Percentiles rank a stretch among this genome's conserved stretches.
phyloP scores from a whole-genome alignment of 2,113 vertebrate genomes.

The Malurus cyaneus region DNA sequence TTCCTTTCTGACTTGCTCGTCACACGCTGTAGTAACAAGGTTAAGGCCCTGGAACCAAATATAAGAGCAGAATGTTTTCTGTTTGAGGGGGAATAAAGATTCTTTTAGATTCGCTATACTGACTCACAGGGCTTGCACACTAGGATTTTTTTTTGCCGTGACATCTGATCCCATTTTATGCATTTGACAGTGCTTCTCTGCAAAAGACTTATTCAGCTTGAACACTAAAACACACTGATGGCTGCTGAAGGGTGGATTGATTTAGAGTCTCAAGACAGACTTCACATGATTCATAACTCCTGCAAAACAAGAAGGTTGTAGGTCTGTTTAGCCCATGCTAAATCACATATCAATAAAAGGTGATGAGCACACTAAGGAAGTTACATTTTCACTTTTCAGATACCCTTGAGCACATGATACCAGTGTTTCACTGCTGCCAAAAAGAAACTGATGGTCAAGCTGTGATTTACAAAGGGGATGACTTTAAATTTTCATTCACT shows the following conservation, averaged over 20 bases:
- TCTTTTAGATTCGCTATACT: not conserved
- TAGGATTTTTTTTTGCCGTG: not conserved
- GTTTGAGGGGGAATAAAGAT: not conserved
- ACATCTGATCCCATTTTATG: conserved; percentile 16
- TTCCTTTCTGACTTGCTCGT: not conserved
- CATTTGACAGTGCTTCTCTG: not conserved
- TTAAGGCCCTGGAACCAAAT: conserved; percentile 13
- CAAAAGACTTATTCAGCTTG: not conserved
- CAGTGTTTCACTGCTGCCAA: not conserved
- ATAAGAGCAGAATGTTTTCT: not conserved
- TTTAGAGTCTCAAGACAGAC: not conserved
- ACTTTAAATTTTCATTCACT: not conserved
- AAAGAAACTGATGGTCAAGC: not conserved
- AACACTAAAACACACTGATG: not conserved
- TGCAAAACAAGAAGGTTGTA: not conserved
- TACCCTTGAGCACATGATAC: not conserved
- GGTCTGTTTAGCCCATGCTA: not conserved
- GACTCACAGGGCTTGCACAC: not conserved
- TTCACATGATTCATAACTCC: not conserved
- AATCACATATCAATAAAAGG: not conserved
- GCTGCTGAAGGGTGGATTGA: not conserved
- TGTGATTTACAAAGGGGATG: not conserved
- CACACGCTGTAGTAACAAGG: not conserved
- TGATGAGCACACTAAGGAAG: not conserved
- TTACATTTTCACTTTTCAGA: not conserved